Percentiles rank a stretch among this genome's conserved stretches.
phyloP scores from a whole-genome alignment of 2,113 vertebrate genomes.

The Lanius collurio region DNA sequence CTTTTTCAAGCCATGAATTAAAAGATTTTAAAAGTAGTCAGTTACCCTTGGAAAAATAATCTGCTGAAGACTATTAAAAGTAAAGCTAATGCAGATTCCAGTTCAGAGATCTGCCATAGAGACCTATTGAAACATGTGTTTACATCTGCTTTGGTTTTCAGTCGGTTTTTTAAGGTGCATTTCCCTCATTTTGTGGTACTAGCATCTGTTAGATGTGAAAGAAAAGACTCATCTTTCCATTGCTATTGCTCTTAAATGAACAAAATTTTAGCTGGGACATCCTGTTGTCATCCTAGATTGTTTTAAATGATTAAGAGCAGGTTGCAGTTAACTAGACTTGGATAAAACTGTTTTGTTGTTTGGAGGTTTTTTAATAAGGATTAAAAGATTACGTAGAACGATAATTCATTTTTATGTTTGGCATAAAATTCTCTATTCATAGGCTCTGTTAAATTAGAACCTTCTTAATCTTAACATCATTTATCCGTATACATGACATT shows the following conservation, averaged over 20 bases:
- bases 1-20: neutral
- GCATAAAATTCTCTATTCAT: neutral
- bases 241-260: neutral
- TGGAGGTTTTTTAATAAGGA: neutral
- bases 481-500: neutral
- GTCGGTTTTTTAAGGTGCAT: neutral
- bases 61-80: neutral
- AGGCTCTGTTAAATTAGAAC: neutral
- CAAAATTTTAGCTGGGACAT: neutral
- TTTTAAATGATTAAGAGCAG: neutral
- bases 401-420: neutral
- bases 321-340: neutral
- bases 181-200: neutral
- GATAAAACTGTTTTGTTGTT: neutral
- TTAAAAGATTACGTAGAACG: neutral
- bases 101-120: neutral
- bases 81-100: neutral
- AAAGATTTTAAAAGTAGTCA: neutral
- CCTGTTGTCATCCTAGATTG: neutral
- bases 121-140: neutral
- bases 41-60: neutral
- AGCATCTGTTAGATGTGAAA: neutral
- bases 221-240: neutral
- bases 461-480: neutral
- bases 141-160: neutral